A percentile compares a stretch with the other conserved stretches of the same genome.
Evolutionary conservation across 1,140 invertebrate species (phyloP).

Genomic region (Drosophila tristis): DNA sequence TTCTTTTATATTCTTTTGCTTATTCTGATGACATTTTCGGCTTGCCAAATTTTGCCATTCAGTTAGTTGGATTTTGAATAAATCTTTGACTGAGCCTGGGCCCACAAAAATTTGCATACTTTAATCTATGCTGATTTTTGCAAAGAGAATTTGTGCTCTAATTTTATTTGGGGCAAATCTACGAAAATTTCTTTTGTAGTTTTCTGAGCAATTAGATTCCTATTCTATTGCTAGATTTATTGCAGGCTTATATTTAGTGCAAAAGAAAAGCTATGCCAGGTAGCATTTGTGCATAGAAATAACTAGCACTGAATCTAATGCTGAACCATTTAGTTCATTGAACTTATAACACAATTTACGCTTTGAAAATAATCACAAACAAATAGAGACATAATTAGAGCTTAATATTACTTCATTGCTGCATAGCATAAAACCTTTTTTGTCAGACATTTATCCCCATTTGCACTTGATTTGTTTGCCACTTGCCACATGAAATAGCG

Average conservation of each 20-base stretch:
- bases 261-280: no score
- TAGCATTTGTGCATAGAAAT: no score
- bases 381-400: slow-evolving; percentile 1
- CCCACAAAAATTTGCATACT: no score
- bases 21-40: slow-evolving; percentile 1
- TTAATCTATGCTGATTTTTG: no score
- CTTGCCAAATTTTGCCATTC: not conserved
- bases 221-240: not conserved
- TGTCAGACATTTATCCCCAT: not conserved
- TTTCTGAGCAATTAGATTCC: not conserved
- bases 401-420: not conserved
- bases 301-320: no score
- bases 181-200: no score
- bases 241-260: no score
- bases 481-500: slow-evolving; percentile 23
- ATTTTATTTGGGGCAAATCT: not conserved
- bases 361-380: not conserved
- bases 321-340: no score
- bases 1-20: no score
- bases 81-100: slow-evolving; percentile 1
- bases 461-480: slow-evolving; percentile 2
- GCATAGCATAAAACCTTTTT: not conserved
- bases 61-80: not conserved
- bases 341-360: no score
- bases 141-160: not conserved